phyloP scores from a whole-genome alignment of 2,113 vertebrate genomes.

The Nansenia antarctica region DNA sequence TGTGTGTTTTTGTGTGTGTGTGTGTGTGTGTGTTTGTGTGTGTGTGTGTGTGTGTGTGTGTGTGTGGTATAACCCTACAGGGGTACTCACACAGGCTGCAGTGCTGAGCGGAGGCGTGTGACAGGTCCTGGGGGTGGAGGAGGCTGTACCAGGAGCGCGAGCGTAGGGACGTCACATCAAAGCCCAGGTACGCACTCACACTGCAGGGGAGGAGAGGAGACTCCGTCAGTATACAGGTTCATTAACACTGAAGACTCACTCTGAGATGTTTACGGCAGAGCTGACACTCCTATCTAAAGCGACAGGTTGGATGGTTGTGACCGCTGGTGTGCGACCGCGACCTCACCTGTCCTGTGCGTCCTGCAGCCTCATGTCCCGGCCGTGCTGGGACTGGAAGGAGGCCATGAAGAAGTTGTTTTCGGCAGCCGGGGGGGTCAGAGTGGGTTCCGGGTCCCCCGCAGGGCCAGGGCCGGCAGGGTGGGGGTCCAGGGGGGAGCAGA shows the following conservation, averaged over 20 bases:
- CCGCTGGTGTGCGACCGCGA: neutral
- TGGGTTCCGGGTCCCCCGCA: conserved; percentile 13
- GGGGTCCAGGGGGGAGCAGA: conserved; percentile 85
- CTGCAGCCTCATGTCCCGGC: conserved; percentile 82
- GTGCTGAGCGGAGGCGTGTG: conserved; percentile 88
- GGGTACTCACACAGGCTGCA: conserved; percentile 84
- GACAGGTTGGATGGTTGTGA: no score
- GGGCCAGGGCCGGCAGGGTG: conserved; percentile 18
- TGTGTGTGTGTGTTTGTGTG: neutral
- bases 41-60: neutral
- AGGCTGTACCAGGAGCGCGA: conserved; percentile 91
- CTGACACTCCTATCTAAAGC: neutral
- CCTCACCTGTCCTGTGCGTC: conserved; percentile 85
- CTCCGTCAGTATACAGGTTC: neutral
- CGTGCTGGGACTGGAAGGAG: conserved; percentile 83
- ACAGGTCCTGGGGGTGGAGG: conserved; percentile 90
- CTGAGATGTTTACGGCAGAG: neutral
- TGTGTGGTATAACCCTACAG: neutral
- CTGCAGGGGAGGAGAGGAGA: conserved; percentile 58
- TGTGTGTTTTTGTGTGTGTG: neutral
- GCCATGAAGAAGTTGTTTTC: conserved; percentile 81
- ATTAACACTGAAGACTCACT: neutral
- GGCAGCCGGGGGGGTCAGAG: conserved; percentile 24
- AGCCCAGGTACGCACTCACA: conserved; percentile 83
- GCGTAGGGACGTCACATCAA: conserved; percentile 82